Percentiles rank a stretch among this genome's conserved stretches.
phyloP scores from a whole-genome alignment of 2,888 invertebrate genomes.

The Tetramorium bicarinatum region DNA sequence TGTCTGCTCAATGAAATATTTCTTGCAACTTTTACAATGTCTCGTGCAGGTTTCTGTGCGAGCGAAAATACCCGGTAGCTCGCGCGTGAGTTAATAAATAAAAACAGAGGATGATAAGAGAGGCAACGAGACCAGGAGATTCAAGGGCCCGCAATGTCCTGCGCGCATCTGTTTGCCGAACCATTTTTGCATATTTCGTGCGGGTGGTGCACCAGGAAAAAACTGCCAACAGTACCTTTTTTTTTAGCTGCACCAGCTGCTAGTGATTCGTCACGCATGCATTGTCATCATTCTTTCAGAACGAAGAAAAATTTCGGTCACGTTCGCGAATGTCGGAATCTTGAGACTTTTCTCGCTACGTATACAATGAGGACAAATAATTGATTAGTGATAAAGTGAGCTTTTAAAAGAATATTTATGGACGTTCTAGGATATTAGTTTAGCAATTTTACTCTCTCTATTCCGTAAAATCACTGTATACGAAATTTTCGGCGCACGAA shows the following conservation, averaged over 20 bases:
- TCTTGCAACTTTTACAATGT: slow-evolving; percentile 47
- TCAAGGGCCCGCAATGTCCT: slow-evolving; percentile 9
- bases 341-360: slow-evolving; percentile 17
- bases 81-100: slow-evolving; percentile 46
- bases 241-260: slow-evolving; percentile 33
- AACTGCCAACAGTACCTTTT: slow-evolving; percentile 37
- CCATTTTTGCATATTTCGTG: slow-evolving; percentile 54
- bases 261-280: slow-evolving; percentile 53
- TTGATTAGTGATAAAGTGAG: slow-evolving; percentile 13
- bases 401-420: not conserved
- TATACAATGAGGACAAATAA: slow-evolving; percentile 16
- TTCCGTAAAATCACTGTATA: not conserved
- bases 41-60: slow-evolving; percentile 13
- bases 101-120: slow-evolving; percentile 30
- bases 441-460: slow-evolving; percentile 15
- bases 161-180: slow-evolving; percentile 27
- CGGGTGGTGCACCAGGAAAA: slow-evolving; percentile 1
- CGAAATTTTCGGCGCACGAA: not conserved
- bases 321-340: not conserved
- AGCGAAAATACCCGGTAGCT: slow-evolving; percentile 23
- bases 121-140: slow-evolving; percentile 19
- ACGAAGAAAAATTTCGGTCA: slow-evolving; percentile 33
- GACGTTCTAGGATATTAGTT: not conserved
- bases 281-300: slow-evolving; percentile 48
- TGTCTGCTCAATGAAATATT: slow-evolving; percentile 29